A percentile compares a stretch with the other conserved stretches of the same genome.
Evolutionary conservation across 2,797 vertebrate genomes (phyloP).

Genomic region (Falco cherrug): DNA sequence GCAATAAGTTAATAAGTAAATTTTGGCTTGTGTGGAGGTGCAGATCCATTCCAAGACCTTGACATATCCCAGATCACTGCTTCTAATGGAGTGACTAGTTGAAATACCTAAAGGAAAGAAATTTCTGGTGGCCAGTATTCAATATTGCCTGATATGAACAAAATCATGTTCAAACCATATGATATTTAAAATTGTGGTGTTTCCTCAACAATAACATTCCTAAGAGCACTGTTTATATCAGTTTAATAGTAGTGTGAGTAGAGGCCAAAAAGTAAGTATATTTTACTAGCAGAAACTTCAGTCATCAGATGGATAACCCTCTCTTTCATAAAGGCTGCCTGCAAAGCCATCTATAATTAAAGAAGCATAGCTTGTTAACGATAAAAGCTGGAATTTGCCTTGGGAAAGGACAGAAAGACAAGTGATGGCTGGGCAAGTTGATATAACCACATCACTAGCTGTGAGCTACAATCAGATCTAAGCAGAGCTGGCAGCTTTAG

Average conservation of each 20-base stretch:
- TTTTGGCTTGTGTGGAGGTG: not conserved
- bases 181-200: not conserved
- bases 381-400: conserved; percentile 43
- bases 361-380: not conserved
- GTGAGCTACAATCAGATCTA: not conserved
- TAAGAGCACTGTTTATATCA: not conserved
- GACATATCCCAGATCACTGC: not conserved
- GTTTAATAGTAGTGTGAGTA: not conserved
- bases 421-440: conserved; percentile 23
- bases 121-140: not conserved
- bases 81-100: not conserved
- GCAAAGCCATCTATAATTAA: not conserved
- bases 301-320: not conserved
- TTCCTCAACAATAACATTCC: not conserved
- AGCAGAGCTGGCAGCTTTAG: not conserved
- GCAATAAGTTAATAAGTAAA: not conserved
- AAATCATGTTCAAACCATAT: not conserved
- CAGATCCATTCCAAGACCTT: not conserved
- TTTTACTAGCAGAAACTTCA: not conserved
- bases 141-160: not conserved
- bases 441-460: not conserved
- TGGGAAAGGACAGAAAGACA: not conserved
- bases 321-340: not conserved
- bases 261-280: not conserved
- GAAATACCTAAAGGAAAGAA: not conserved